Evolutionary conservation across 37 sponge, comb jelly and placozoan genomes (phyloP).

Genomic region (Theonella swinhoei): DNA sequence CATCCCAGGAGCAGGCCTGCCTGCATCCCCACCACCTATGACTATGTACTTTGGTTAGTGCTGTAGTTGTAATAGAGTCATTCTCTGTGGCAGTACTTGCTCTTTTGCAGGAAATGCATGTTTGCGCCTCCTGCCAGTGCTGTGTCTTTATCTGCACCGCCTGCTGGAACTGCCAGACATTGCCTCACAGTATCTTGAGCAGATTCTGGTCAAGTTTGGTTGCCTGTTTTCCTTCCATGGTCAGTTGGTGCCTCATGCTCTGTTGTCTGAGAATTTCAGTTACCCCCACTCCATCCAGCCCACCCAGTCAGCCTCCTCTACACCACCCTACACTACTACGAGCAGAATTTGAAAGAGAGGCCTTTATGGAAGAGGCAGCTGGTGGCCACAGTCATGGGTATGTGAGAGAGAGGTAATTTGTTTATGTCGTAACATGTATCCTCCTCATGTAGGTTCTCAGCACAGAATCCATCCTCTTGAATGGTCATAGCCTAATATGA

Average conservation of each 20-base stretch:
- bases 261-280: no score
- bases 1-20: constrained; percentile 18
- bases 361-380: constrained; percentile 63
- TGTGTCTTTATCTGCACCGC: constrained; percentile 70
- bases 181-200: constrained; percentile 44
- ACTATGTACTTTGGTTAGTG: constrained; percentile 77
- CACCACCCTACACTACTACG: constrained; percentile 84
- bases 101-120: constrained; percentile 79
- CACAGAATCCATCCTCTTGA: neutral
- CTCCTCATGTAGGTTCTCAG: constrained; percentile 17
- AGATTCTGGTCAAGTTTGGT: constrained; percentile 54
- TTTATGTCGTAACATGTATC: neutral
- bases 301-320: constrained; percentile 77
- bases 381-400: constrained; percentile 68
- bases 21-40: no score
- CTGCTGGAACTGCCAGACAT: constrained; percentile 64
- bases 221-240: constrained; percentile 83
- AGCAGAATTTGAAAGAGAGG: constrained; percentile 33
- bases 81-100: neutral
- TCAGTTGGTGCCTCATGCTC: constrained; percentile 5
- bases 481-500: neutral
- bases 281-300: constrained; percentile 3
- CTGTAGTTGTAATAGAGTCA: neutral
- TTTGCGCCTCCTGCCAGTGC: constrained; percentile 56
- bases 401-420: neutral